Base-by-base conservation (phyloP, 2,797 vertebrate species). In the Neosilurus hyrtlii region DNA sequence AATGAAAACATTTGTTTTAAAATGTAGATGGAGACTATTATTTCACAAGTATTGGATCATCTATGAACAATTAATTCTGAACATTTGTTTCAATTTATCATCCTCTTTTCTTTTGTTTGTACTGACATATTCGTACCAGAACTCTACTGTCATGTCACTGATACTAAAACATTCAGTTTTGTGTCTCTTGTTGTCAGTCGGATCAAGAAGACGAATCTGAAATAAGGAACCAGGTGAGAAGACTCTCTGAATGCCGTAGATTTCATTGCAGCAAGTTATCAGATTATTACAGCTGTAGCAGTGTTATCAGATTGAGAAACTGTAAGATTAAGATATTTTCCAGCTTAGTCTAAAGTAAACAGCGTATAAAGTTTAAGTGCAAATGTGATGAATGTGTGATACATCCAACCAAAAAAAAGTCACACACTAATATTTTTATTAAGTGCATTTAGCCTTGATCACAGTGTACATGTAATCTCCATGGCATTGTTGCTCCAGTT, bases 161-260 rank as follows among this genome's bases (percentile, higher is more conserved):
- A 76, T 76, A 61, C 61, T 6, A 37, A 5, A 35, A 67, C 61
- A 2, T 75, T 11, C 9, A 24, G 5, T 63, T 81, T 54, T 79
- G 86, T 93, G 88, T 89, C 88, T 75, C 82, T 90, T 90, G 89
- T 93, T 92, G 90, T 72, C 94, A 98, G 97, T 99, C 97, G 90
- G 97, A 99, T 89, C 96, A 97, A 93, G 97, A 98, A 78, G 96
- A 96, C 68, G 97, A 97, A 56, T 92, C 94, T 83, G 95, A 96
- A 90, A 89, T 95, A 86, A 96, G 95, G 91, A 95, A 94, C 85
- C 96, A 96, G 96, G 97, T 98, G 94, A 88, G 88, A 59, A 77
- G 67, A 51, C 51, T 70, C 14, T 56, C n/a, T 81, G 14, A 56
- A 79, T 82, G 18, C 57, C 43, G 14, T 43, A 3, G 16, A 30